Evolutionary conservation across 2,113 vertebrate genomes (phyloP).

Genomic region (Cheilinus undulatus): DNA sequence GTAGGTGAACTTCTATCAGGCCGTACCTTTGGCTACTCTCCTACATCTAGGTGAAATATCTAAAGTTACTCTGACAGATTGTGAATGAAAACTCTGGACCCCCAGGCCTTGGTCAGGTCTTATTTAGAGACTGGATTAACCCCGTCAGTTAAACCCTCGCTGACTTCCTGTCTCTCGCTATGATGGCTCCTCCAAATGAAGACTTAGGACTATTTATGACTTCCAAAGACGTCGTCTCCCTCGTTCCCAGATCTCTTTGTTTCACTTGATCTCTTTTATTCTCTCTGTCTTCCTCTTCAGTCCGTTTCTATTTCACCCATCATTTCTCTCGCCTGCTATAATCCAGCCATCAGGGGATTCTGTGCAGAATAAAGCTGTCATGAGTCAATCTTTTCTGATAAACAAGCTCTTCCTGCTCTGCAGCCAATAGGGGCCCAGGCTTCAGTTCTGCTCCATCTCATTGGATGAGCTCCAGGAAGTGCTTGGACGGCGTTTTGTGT

Average conservation of each 20-base stretch:
- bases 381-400: constrained; percentile 60
- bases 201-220: neutral
- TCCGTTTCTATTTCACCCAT: constrained; percentile 3
- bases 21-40: too few relatives aligned
- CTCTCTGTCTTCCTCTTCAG: constrained; percentile 8
- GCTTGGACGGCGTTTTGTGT: constrained; percentile 61
- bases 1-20: too few relatives aligned
- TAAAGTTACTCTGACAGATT: too few relatives aligned
- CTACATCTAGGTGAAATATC: too few relatives aligned
- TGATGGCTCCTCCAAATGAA: neutral
- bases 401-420: constrained; percentile 61
- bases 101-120: too few relatives aligned
- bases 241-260: constrained; percentile 8
- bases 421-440: constrained; percentile 43
- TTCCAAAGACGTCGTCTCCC: neutral
- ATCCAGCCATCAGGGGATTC: constrained; percentile 52
- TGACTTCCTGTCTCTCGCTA: too few relatives aligned
- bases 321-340: constrained; percentile 33
- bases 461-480: constrained; percentile 62
- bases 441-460: constrained; percentile 39
- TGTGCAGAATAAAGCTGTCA: constrained; percentile 67
- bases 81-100: too few relatives aligned
- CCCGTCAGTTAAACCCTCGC: too few relatives aligned
- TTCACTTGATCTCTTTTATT: constrained; percentile 18
- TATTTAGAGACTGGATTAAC: too few relatives aligned